Percentiles rank a stretch among this genome's conserved stretches.
Evolutionary conservation across 2,888 invertebrate genomes (phyloP).

Genomic region (Petrophora chlorosata): DNA sequence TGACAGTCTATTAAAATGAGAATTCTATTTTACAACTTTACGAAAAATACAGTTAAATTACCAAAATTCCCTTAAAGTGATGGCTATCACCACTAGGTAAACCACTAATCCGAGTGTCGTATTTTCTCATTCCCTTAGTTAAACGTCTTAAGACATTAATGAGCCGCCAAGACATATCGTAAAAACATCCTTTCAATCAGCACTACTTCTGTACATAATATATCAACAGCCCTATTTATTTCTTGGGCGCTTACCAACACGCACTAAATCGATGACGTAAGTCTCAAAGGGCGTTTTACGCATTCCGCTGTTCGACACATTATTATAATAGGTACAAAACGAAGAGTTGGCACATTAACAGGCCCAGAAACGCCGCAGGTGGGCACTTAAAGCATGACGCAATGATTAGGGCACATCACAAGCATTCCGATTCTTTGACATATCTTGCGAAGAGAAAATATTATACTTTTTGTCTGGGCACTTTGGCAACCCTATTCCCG

Average conservation of each 20-base stretch:
- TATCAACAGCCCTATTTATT: slow-evolving; percentile 15
- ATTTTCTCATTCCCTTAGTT: too few species aligned
- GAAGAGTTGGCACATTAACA: slow-evolving; percentile 17
- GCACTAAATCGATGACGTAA: slow-evolving; percentile 2
- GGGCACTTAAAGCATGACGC: slow-evolving; percentile 17
- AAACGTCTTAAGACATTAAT: too few species aligned
- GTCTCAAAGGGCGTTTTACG: slow-evolving; percentile 10
- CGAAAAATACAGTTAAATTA: too few species aligned
- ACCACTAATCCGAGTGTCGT: too few species aligned
- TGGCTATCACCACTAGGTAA: too few species aligned
- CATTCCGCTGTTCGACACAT: slow-evolving; percentile 11
- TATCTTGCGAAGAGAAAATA: slow-evolving; percentile 6
- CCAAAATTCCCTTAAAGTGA: too few species aligned
- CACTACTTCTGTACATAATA: too few species aligned
- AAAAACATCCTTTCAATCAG: too few species aligned
- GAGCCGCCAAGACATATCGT: too few species aligned
- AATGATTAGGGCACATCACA: slow-evolving; percentile 11
- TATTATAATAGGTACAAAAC: slow-evolving; percentile 6
- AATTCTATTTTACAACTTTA: too few species aligned
- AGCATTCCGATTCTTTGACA: slow-evolving; percentile 2
- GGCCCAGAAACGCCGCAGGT: slow-evolving; percentile 17
- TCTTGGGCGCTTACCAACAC: slow-evolving; percentile 17
- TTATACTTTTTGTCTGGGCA: slow-evolving; percentile 1
- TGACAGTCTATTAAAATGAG: too few species aligned
- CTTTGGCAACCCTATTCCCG: slow-evolving; percentile 25